Percentiles rank a stretch among this genome's conserved stretches.
phyloP scores from a whole-genome alignment of 2,797 vertebrate genomes.

The Chaunax sp. region DNA sequence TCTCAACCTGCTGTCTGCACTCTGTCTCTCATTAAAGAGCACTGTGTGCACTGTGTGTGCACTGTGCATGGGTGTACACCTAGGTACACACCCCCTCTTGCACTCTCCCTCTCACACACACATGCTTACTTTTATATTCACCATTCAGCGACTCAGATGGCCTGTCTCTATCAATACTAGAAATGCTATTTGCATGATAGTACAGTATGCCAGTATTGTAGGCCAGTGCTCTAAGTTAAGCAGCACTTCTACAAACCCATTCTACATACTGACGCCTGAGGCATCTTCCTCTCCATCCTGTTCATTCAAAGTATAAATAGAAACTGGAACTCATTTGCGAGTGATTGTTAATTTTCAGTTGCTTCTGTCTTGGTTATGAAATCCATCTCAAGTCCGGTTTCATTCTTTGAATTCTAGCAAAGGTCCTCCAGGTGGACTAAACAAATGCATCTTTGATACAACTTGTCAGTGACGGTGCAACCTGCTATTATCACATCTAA shows the following conservation, averaged over 20 bases:
- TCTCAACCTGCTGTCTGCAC: conserved; percentile 75
- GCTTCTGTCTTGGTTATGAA: conserved; percentile 56
- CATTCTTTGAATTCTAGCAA: conserved; percentile 28
- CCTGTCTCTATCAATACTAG: conserved; percentile 51
- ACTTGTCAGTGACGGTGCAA: not conserved
- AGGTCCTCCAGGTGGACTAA: conserved; percentile 4
- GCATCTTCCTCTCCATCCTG: conserved; percentile 49
- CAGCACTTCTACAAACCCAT: conserved; percentile 63
- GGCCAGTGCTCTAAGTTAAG: conserved; percentile 52
- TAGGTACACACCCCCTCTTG: not conserved
- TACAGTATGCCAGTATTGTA: conserved; percentile 57
- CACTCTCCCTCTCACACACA: not conserved
- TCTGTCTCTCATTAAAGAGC: conserved; percentile 74
- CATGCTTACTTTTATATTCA: conserved; percentile 28
- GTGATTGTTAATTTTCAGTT: conserved; percentile 58
- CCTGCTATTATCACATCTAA: not conserved
- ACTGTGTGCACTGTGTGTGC: conserved; percentile 35
- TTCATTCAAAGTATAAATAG: conserved; percentile 64
- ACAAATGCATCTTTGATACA: not conserved
- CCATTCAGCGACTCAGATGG: conserved; percentile 54
- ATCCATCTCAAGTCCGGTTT: conserved; percentile 33
- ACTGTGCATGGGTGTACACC: not conserved
- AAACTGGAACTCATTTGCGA: conserved; percentile 69
- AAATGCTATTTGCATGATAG: conserved; percentile 62
- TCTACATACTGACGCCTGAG: conserved; percentile 45